Evolutionary conservation across 2,888 invertebrate species (phyloP).

Genomic region (Dicycla oo): DNA sequence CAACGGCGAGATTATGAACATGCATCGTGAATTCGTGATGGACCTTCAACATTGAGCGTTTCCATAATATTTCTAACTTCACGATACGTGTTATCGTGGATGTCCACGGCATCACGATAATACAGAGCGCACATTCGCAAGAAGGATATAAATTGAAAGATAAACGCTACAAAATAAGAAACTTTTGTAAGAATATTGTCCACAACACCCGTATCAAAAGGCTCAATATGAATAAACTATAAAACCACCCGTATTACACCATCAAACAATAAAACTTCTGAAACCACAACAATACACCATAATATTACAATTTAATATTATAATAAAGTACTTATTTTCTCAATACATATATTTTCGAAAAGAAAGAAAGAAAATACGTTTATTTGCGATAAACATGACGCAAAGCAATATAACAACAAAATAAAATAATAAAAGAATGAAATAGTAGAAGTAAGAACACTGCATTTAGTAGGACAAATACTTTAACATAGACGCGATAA

Average conservation of each 20-base stretch:
- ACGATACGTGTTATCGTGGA: neutral
- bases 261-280: slow-evolving; percentile 43
- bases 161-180: slow-evolving; percentile 9
- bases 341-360: neutral
- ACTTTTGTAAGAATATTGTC: neutral
- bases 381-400: no score
- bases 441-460: neutral
- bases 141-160: neutral
- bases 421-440: no score
- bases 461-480: neutral
- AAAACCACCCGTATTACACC: slow-evolving; percentile 61
- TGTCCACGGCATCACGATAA: neutral
- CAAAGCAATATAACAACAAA: no score
- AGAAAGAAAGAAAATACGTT: no score
- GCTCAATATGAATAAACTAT: slow-evolving; percentile 43
- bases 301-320: slow-evolving; percentile 25
- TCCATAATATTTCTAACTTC: neutral
- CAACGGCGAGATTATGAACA: neutral
- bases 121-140: neutral
- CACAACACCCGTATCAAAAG: slow-evolving; percentile 40
- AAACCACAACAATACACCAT: slow-evolving; percentile 59
- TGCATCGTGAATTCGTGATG: neutral
- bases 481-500: no score
- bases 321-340: slow-evolving; percentile 16
- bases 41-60: neutral